These are phyloP conservation scores for Pachyseris speciosa DNA, from an alignment of 64 coral and sea anemone species.

Conservation along the genomic window DNA sequence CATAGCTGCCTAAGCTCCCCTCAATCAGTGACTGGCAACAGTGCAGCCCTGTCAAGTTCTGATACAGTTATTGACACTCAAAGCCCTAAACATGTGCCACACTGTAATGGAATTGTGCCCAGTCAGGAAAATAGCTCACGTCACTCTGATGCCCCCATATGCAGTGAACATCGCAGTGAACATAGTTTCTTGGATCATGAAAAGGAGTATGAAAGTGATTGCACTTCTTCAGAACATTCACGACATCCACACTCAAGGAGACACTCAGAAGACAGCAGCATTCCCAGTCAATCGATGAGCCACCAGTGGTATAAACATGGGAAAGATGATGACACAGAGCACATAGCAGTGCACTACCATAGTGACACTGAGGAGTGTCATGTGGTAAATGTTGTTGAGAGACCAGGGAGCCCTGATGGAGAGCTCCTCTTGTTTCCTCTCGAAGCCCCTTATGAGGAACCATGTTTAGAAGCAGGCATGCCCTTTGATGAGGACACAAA, in stretches of 20 bases:
- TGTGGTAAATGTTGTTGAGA: constrained; percentile 65
- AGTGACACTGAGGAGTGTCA: constrained; percentile 39
- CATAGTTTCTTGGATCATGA: background rate
- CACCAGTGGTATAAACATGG: constrained; percentile 24
- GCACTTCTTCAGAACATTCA: background rate
- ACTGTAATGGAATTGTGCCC: background rate
- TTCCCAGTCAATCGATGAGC: background rate
- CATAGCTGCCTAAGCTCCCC: constrained; percentile 78
- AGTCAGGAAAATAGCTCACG: background rate
- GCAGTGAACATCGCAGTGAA: background rate
- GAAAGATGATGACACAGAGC: constrained; percentile 7
- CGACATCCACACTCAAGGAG: background rate
- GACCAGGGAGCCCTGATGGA: constrained; percentile 6
- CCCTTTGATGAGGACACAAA: constrained; percentile 12
- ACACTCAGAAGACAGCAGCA: constrained; percentile 20
- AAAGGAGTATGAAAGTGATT: constrained; percentile 4
- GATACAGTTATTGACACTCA: background rate
- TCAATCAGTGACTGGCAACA: background rate
- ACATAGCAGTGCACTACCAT: constrained; percentile 64
- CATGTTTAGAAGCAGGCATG: background rate
- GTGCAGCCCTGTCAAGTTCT: background rate
- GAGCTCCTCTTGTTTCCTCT: constrained; percentile 35
- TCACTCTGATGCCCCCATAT: background rate
- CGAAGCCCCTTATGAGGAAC: constrained; percentile 47
- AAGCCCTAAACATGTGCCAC: background rate